Evolutionary conservation across 2,888 invertebrate genomes (phyloP).

Genomic region (Cylindroiulus punctatus): DNA sequence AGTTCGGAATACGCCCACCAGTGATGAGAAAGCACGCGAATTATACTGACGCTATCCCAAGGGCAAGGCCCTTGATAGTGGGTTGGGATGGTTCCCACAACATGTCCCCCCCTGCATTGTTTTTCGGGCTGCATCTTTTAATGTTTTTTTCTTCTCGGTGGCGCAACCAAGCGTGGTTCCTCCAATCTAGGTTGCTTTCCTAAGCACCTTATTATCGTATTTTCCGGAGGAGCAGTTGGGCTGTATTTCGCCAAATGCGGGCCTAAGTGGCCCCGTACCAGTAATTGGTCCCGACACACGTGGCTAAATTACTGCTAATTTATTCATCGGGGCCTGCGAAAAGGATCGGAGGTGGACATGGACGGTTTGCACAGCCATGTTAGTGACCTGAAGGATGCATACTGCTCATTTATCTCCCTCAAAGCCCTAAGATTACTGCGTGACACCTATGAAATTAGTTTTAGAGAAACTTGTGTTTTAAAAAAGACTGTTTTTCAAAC

Average conservation of each 20-base stretch:
- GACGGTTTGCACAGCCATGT: background rate
- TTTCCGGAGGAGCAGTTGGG: background rate
- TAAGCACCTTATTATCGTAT: conserved; percentile 9
- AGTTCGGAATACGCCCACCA: background rate
- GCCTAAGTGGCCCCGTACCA: background rate
- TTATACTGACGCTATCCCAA: background rate
- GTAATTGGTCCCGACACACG: background rate
- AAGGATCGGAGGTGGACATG: background rate
- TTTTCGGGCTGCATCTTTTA: background rate
- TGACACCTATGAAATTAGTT: no score
- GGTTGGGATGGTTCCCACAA: background rate
- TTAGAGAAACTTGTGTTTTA: no score
- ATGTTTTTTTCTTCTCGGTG: background rate
- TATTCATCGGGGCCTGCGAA: conserved; percentile 25
- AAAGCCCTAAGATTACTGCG: no score
- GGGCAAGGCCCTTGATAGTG: background rate
- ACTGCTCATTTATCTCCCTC: no score
- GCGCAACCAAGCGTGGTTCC: conserved; percentile 5
- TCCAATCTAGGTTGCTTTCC: background rate
- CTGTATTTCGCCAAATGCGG: background rate
- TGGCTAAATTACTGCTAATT: background rate
- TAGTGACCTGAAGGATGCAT: background rate
- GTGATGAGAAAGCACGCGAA: background rate
- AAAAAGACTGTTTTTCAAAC: no score
- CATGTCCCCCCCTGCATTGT: background rate